A percentile compares a stretch with the other conserved stretches of the same genome.
These are phyloP conservation scores for Zhuqinia jingwanae DNA, from an alignment of 2,888 invertebrate species.

Conservation along the genomic window DNA sequence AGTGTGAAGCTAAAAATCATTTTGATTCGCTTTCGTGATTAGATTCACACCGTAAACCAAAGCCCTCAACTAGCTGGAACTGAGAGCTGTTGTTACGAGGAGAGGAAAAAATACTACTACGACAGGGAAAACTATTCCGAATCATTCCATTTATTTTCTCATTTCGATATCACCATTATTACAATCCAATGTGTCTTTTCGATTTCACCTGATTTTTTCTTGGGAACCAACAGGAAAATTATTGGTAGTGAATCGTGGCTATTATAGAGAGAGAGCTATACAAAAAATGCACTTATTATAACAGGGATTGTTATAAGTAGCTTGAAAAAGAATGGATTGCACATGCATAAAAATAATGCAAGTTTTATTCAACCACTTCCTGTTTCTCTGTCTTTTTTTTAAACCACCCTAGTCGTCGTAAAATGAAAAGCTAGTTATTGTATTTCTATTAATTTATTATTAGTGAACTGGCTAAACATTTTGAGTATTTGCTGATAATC, in stretches of 20 bases:
- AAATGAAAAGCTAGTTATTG: no score
- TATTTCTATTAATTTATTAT: no score
- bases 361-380: no score
- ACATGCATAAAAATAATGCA: neutral
- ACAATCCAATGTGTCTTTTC: neutral
- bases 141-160: slow-evolving; percentile 41
- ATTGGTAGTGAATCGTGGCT: neutral
- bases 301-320: neutral
- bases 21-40: slow-evolving; percentile 30
- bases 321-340: neutral
- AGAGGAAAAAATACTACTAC: no score
- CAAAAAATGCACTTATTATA: slow-evolving; percentile 20
- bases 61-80: neutral
- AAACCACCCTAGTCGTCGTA: no score
- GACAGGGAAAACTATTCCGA: slow-evolving; percentile 19
- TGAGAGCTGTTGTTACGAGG: neutral
- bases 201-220: neutral
- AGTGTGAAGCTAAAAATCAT: slow-evolving; percentile 31
- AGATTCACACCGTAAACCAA: slow-evolving; percentile 52
- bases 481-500: no score
- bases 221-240: neutral
- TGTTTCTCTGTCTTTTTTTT: no score
- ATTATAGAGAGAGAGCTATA: neutral
- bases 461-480: no score
- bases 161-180: slow-evolving; percentile 21